These are phyloP conservation scores for Leucozona laternaria DNA, from an alignment of 2,888 invertebrate genomes.

Conservation along the genomic window DNA sequence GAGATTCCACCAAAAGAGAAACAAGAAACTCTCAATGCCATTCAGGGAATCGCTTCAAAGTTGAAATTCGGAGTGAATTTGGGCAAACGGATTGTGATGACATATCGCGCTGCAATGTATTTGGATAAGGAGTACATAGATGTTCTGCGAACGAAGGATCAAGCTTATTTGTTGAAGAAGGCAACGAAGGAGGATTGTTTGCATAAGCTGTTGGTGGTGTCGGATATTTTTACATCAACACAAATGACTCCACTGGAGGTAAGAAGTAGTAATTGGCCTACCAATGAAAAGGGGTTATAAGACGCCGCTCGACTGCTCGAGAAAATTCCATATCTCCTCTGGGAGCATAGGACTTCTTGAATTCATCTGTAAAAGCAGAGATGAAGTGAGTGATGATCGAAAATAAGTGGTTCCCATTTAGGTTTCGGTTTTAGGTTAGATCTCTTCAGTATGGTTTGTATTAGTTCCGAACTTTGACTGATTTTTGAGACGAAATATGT, in stretches of 20 bases:
- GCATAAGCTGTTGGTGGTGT: constrained; percentile 86
- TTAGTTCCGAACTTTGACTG: too few species aligned
- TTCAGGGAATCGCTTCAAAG: constrained; percentile 85
- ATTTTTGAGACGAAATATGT: too few species aligned
- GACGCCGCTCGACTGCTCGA: too few species aligned
- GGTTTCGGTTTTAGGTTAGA: too few species aligned
- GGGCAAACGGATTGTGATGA: constrained; percentile 85
- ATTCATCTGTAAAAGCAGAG: too few species aligned
- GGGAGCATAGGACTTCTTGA: too few species aligned
- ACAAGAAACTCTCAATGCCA: constrained; percentile 81
- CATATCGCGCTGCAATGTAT: constrained; percentile 85
- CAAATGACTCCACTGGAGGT: constrained; percentile 85
- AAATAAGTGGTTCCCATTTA: too few species aligned
- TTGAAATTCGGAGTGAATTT: constrained; percentile 85
- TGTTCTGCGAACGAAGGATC: constrained; percentile 85
- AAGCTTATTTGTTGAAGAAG: constrained; percentile 84
- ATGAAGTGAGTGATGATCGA: too few species aligned
- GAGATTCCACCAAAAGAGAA: constrained; percentile 82
- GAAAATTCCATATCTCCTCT: too few species aligned
- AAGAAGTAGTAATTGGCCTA: constrained; percentile 26
- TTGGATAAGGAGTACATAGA: constrained; percentile 86
- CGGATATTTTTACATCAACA: constrained; percentile 86
- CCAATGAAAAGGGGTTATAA: too few species aligned
- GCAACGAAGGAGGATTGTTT: constrained; percentile 85
- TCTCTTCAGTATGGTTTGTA: too few species aligned